Evolutionary conservation across 2,888 invertebrate species (phyloP), one percentile per base, ranked within the genome.

Genomic region (Diplazon laetatorius): DNA sequence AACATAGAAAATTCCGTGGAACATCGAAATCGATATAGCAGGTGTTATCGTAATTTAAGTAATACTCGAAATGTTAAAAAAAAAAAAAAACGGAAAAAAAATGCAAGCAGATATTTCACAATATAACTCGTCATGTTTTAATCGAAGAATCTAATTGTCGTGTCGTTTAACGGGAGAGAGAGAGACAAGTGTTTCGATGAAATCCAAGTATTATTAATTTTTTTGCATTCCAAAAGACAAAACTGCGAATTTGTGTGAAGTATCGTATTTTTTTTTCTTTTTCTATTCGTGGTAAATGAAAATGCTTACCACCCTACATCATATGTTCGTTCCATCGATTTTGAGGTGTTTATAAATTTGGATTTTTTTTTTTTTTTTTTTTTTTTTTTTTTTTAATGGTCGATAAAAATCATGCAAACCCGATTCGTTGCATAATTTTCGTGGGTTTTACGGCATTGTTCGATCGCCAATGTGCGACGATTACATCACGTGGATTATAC

Each of bases 181-280:
- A n/a, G n/a, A n/a, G 66, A 30, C 78, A 71, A 78, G 55, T 68
- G 70, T 78, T 71, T 46, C 48, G 39, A 14, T 30, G 63, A 75
- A 69, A 72, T 72, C 72, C 50, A 76, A 76, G 79, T 79, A 79
- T 79, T 76, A 76, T 79, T 76, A 76, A 76, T 65, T 69, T n/a
- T n/a, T n/a, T 72, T 72, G 79, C 79, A 79, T 79, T 79, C 75
- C 78, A 79, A 75, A 68, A 75, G 75, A 75, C 48, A 46, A 44
- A 66, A 59, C 9, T 62, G 63, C 10, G 42, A 39, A 50, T 72
- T 63, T 62, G 65, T 72, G 52, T 60, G 55, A 46, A 75, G 44
- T 20, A 20, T 16, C 18, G 9, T 30, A 5, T 30, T 30, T 30
- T 30, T 30, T 30, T 30, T 30, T 30, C 6, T 30, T 16, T 20